Base-by-base conservation (phyloP, 2,113 vertebrate species). In the Saiga tatarica region DNA sequence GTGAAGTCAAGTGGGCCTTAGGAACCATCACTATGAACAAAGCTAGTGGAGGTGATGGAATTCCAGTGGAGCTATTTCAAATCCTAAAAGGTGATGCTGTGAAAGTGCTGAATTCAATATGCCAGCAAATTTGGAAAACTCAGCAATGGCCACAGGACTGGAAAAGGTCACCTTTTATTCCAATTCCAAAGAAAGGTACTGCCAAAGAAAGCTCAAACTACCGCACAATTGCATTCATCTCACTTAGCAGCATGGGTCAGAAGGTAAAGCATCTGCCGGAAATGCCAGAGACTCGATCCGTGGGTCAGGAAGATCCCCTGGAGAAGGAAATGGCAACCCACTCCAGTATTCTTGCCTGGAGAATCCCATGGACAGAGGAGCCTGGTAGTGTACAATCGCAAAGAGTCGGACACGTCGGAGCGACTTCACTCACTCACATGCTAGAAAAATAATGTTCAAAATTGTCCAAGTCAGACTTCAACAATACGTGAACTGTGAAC, bases 321-420 rank as follows among this genome's bases (percentile, higher is more conserved):
- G 25, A 59, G 57, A 28, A 28, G 57, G 57, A 28, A 60, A 60
- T 6, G 57, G 5, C 25, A 60, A 60, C 25, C 57, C 57, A 59
- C 10, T 59, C 25, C 57, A 59, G 57, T 59, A 59, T 59, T 59
- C 25, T 59, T 59, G 10, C 57, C 57, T 59, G 11, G 57, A 59
- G 57, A 59, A 59, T 59, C 57, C 57, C 57, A 26, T 59, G 25
- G 25, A 59, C 25, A 59, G 57, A 59, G 25, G 0, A 59, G 57
- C 25, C 57, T 59, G 57, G 25, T 12, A 59, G 57, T 59, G 10
- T 59, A 26, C 57, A 59, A 8, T 59, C 10, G 4, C 25, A 26
- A 59, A 59, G 25, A 59, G 57, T 26, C 4, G 0, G 25, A 59
- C 57, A 59, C 0, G 4, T 26, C 25, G 26, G 25, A 59, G 57